A percentile compares a stretch with the other conserved stretches of the same genome.
These are phyloP conservation scores for Apogon talboti DNA, from an alignment of 2,797 vertebrate genomes.

Conservation along the genomic window DNA sequence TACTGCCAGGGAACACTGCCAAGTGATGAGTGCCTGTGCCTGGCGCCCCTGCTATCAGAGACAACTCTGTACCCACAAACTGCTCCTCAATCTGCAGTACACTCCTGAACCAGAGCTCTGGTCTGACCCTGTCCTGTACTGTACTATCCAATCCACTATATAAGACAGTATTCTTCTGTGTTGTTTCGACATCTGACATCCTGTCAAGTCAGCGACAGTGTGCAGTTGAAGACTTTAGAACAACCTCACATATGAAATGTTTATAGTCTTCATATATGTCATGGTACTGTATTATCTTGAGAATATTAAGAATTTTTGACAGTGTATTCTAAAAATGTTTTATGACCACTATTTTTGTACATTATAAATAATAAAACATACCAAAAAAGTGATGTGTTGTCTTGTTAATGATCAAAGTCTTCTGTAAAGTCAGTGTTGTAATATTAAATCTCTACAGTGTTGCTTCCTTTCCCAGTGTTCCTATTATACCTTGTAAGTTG, in stretches of 20 bases:
- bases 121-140: not conserved
- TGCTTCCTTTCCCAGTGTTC: too few relatives aligned
- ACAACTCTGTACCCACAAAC: constrained; percentile 4
- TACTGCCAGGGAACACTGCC: constrained; percentile 11
- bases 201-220: not conserved
- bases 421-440: too few relatives aligned
- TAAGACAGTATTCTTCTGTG: not conserved
- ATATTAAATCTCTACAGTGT: too few relatives aligned
- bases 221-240: not conserved
- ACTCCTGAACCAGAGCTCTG: not conserved
- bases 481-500: too few relatives aligned
- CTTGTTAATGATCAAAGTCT: not conserved
- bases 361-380: constrained; percentile 44
- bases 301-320: constrained; percentile 28
- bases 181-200: constrained; percentile 1
- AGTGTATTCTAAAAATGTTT: constrained; percentile 31
- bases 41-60: constrained; percentile 21
- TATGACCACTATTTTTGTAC: constrained; percentile 56
- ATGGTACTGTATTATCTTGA: constrained; percentile 40
- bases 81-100: not conserved
- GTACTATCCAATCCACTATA: not conserved
- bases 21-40: constrained; percentile 20
- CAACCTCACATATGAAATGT: constrained; percentile 12
- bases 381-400: not conserved
- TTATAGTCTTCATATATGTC: constrained; percentile 23